Evolutionary conservation across 2,888 invertebrate species (phyloP).

Genomic region (Ametastegia equiseti): DNA sequence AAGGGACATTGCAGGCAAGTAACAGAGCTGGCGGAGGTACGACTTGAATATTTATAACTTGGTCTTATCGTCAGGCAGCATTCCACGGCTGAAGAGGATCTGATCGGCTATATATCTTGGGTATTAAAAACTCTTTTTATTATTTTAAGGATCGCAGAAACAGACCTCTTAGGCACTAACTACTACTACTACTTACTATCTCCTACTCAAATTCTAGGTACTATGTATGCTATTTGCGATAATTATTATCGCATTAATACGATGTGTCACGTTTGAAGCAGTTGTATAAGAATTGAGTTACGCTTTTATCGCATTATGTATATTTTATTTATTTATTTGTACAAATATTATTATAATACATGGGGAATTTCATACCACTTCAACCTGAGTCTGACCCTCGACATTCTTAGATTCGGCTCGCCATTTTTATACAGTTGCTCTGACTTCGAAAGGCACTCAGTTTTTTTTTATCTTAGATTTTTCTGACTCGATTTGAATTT

Average conservation of each 20-base stretch:
- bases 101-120: neutral
- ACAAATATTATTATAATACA: neutral
- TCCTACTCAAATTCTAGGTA: conserved; percentile 38
- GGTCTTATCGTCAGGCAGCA: conserved; percentile 35
- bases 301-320: neutral
- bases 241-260: conserved; percentile 32
- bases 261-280: conserved; percentile 17
- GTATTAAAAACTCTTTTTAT: neutral
- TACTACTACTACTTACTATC: conserved; percentile 2
- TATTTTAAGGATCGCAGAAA: neutral
- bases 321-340: neutral
- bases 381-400: no score
- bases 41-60: conserved; percentile 42
- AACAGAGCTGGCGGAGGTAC: conserved; percentile 34
- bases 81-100: conserved; percentile 43
- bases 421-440: no score
- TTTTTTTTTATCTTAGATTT: no score
- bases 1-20: conserved; percentile 48
- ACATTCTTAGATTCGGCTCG: no score
- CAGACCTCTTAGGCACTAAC: neutral
- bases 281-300: conserved; percentile 27
- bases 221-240: no score
- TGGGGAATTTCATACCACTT: no score
- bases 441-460: no score
- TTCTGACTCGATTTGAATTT: no score